Evolutionary conservation across 2,888 invertebrate genomes (phyloP).

Genomic region (Tetheella fluctuosa): DNA sequence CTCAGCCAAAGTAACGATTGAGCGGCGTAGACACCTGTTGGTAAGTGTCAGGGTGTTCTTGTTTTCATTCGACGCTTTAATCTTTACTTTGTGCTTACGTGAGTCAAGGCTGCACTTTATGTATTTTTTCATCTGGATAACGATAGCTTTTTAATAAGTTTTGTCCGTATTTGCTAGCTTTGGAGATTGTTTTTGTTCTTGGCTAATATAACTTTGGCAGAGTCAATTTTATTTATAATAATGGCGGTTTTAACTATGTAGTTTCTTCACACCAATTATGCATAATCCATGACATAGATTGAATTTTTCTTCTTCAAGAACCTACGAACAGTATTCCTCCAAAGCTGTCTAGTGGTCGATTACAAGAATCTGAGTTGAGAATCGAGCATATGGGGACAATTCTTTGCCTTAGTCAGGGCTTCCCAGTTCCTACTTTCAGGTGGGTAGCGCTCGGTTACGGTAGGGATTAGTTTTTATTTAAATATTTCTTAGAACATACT

Average conservation of each 20-base stretch:
- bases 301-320: conserved; percentile 78
- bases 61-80: conserved; percentile 80
- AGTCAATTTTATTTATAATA: conserved; percentile 28
- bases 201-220: conserved; percentile 33
- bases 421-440: conserved; percentile 90
- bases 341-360: conserved; percentile 84
- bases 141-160: conserved; percentile 51
- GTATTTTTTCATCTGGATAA: conserved; percentile 35
- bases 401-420: conserved; percentile 90
- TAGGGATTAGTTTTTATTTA: not conserved
- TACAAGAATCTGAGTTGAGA: conserved; percentile 76
- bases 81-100: conserved; percentile 82
- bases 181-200: conserved; percentile 35
- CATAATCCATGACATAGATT: conserved; percentile 38
- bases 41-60: conserved; percentile 84
- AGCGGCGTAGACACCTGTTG: conserved; percentile 80
- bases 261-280: conserved; percentile 27
- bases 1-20: conserved; percentile 82
- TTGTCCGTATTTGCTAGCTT: conserved; percentile 40
- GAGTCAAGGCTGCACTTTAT: conserved; percentile 62
- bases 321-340: conserved; percentile 88
- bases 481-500: not conserved
- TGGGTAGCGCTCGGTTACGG: conserved; percentile 66
- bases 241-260: conserved; percentile 26
- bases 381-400: conserved; percentile 71